Conservation (phyloP, 2,888 invertebrate species). For the Athalia rosae region DNA sequence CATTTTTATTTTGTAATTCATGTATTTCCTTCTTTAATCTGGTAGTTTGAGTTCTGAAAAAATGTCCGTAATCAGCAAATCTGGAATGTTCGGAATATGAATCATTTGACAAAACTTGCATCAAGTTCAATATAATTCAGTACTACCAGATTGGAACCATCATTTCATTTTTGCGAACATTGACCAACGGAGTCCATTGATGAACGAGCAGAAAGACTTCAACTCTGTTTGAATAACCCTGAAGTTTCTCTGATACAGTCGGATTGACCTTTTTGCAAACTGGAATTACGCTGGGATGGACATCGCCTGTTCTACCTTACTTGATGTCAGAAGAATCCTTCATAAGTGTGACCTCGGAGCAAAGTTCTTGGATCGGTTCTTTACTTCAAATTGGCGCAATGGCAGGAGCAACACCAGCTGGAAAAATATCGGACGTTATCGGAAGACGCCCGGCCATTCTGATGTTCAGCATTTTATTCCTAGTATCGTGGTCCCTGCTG, state of each 20-base stretch:
- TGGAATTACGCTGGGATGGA: slow-evolving; percentile 67
- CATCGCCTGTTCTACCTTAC: slow-evolving; percentile 63
- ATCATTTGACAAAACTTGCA: too few species aligned
- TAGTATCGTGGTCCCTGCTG: slow-evolving; percentile 73
- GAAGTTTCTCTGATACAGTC: slow-evolving; percentile 52
- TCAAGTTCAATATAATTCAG: too few species aligned
- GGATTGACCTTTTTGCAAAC: slow-evolving; percentile 65
- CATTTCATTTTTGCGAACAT: too few species aligned
- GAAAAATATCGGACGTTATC: slow-evolving; percentile 65
- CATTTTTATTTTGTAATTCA: too few species aligned
- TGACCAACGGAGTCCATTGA: too few species aligned
- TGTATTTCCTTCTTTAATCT: too few species aligned
- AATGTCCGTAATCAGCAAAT: too few species aligned
- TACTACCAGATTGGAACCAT: too few species aligned
- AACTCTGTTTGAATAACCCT: neutral
- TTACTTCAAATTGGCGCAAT: slow-evolving; percentile 65
- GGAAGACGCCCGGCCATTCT: slow-evolving; percentile 63
- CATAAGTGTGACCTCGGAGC: slow-evolving; percentile 52
- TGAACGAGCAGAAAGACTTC: too few species aligned
- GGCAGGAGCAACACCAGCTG: slow-evolving; percentile 63
- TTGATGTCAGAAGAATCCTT: slow-evolving; percentile 58
- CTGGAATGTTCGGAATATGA: too few species aligned
- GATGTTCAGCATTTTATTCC: slow-evolving; percentile 62
- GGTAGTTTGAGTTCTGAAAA: too few species aligned
- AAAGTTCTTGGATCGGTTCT: slow-evolving; percentile 64